These are phyloP conservation scores for Ageneiosus marmoratus DNA, from an alignment of 2,113 vertebrate genomes.

Conservation along the genomic window DNA sequence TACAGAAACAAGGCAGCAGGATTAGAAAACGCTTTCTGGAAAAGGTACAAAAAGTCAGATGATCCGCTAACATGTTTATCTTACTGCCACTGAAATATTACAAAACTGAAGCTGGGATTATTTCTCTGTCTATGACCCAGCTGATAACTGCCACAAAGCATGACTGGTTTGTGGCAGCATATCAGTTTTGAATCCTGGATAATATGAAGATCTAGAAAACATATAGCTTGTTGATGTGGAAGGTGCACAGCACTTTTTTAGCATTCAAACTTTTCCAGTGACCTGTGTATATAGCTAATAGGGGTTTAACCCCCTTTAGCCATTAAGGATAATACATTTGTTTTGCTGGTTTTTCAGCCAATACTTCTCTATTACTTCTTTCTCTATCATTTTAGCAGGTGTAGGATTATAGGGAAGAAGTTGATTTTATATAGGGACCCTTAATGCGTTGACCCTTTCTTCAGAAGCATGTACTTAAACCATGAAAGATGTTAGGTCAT, in stretches of 20 bases:
- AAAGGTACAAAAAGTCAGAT: neutral
- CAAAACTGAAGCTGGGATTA: neutral
- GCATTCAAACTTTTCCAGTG: neutral
- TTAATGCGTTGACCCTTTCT: neutral
- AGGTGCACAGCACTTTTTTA: neutral
- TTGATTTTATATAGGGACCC: neutral
- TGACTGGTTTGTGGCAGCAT: neutral
- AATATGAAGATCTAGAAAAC: neutral
- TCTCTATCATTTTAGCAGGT: neutral
- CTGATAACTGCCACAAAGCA: neutral
- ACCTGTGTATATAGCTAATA: neutral
- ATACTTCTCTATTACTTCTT: neutral
- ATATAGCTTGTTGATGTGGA: neutral
- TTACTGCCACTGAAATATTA: neutral
- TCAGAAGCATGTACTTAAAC: neutral
- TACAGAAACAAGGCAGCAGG: neutral
- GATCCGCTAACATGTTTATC: neutral
- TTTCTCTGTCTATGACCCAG: neutral
- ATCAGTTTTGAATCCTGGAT: neutral
- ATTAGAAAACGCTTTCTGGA: neutral
- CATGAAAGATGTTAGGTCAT: too few species aligned
- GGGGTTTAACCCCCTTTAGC: neutral
- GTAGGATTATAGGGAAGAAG: neutral
- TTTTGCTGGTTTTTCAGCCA: neutral
- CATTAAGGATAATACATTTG: neutral